Base-by-base conservation (phyloP, 2,797 vertebrate genomes). In the Scleropages formosus region DNA sequence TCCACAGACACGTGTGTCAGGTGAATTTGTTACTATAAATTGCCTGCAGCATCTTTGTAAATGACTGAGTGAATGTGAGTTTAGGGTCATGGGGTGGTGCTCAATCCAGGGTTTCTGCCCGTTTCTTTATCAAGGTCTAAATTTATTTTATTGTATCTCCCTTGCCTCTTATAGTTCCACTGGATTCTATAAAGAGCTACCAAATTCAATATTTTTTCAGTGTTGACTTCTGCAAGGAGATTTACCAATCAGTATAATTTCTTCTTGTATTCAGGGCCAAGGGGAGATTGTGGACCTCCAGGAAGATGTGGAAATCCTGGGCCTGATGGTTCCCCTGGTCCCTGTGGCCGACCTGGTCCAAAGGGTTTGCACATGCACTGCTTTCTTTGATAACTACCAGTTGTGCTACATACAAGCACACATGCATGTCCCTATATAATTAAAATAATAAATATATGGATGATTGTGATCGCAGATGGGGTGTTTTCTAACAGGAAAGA, bases 301-400 rank as follows among this genome's bases (percentile, higher is more conserved):
- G 75, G 75, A 26, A 10, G 8, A 8, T 7, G 0, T 46, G 75
- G 75, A n/a, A 20, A 0, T 10, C 22, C 20, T 69, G 75, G 75
- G 27, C 26, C 3, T 7, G 8, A 18, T 49, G 75, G 75, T 16
- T 20, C 4, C 8, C 53, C n/a, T 16, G 77, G 77, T 39, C 4
- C 0, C 22, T 1, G 46, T 24, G 77, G 77, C 53, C 8, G 0
- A 27, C 79, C 73, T 15, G 92, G 92, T 67, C 10, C 22, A 39
- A 56, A 78, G n/a, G 58, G 56, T 27, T 24, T 22, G 59, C 10
- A 64, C 20, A 56, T 1, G 51, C 9, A 58, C 39, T 39, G 24
- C 44, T 46, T 64, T 89, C 85, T 85, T 72, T 10, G 82, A 8
- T 22, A n/a, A 13, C 44, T 39, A 6, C 31, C 31, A 39, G 2